Conservation (phyloP, 2,113 vertebrate species). For the Mystacornis crossleyi region DNA sequence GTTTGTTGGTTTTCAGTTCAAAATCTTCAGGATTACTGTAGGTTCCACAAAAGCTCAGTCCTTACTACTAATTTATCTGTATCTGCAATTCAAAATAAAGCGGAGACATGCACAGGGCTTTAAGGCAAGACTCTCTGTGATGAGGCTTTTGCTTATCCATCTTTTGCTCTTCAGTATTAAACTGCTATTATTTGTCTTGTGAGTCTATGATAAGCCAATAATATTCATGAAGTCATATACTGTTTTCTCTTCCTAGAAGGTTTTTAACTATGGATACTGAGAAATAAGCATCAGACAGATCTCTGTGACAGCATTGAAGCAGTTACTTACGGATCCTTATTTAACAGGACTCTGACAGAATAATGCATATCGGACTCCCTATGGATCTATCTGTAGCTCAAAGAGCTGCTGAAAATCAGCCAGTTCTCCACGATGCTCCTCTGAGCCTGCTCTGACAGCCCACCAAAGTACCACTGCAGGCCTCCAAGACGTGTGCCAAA, state of each 20-base stretch:
- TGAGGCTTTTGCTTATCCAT: not conserved
- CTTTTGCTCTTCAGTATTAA: not conserved
- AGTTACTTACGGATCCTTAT: not conserved
- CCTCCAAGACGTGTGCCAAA: rapidly evolving
- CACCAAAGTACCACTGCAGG: not conserved
- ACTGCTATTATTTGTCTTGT: not conserved
- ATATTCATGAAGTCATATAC: not conserved
- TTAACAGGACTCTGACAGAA: not conserved
- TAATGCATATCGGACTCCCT: not conserved
- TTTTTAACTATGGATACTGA: not conserved
- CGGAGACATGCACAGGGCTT: rapidly evolving
- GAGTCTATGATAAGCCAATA: not conserved
- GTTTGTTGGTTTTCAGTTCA: not conserved
- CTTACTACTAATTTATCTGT: not conserved
- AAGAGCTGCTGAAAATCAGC: not conserved
- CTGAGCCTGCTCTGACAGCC: not conserved
- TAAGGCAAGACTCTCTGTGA: not conserved
- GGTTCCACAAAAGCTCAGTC: not conserved
- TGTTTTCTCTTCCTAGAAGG: not conserved
- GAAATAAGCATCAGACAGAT: not conserved
- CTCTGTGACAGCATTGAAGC: not conserved
- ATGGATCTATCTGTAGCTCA: not conserved
- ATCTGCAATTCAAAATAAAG: not conserved
- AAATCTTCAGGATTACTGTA: not conserved
- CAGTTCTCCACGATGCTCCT: not conserved